Evolutionary conservation across 2,888 invertebrate genomes (phyloP).

Genomic region (Parnassius mnemosyne): DNA sequence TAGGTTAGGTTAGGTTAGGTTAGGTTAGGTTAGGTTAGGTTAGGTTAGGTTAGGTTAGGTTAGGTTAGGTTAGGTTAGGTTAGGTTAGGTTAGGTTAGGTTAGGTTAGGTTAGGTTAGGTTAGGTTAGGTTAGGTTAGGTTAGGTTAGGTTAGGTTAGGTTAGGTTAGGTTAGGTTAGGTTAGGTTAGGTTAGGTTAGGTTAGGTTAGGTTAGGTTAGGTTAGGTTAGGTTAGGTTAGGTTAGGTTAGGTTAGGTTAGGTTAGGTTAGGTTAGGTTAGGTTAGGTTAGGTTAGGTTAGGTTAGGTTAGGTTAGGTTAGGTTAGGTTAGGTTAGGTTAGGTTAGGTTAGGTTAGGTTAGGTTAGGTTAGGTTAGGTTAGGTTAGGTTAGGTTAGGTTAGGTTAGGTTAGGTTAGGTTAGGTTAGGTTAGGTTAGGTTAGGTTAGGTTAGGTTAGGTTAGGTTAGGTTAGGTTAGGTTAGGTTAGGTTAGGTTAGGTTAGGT

Average conservation of each 20-base stretch:
- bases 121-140: constrained; percentile 24
- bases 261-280: constrained; percentile 34
- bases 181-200: constrained; percentile 23
- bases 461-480: constrained; percentile 26
- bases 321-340: constrained; percentile 26
- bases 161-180: constrained; percentile 24
- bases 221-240: constrained; percentile 36
- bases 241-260: constrained; percentile 36
- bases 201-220: constrained; percentile 30
- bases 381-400: background rate
- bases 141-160: constrained; percentile 14
- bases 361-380: constrained; percentile 28
- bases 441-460: constrained; percentile 25
- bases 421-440: constrained; percentile 30
- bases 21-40: constrained; percentile 34
- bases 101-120: constrained; percentile 27
- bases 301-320: constrained; percentile 14
- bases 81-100: constrained; percentile 30
- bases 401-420: constrained; percentile 15
- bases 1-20: constrained; percentile 32
- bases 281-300: constrained; percentile 5
- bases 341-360: constrained; percentile 28
- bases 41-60: constrained; percentile 28
- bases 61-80: constrained; percentile 30
- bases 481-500: constrained; percentile 27